Conservation (phyloP, 2,888 invertebrate species). For the Augochlorella aurata region DNA sequence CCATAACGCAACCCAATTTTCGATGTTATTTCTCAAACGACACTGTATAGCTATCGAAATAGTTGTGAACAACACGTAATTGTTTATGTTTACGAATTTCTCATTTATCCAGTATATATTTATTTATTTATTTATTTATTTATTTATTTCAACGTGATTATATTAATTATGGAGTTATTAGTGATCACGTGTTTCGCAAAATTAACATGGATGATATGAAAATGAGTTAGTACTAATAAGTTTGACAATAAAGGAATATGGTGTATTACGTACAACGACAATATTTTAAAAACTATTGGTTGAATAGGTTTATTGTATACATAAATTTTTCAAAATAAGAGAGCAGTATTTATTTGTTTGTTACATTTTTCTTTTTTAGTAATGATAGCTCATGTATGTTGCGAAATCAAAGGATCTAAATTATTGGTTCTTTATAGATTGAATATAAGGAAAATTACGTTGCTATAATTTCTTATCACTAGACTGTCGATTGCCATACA, state of each 20-base stretch:
- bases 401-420: not conserved
- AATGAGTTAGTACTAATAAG: too few relatives aligned
- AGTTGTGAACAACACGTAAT: not conserved
- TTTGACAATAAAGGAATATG: too few relatives aligned
- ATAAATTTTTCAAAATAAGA: too few relatives aligned
- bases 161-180: too few relatives aligned
- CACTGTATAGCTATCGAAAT: not conserved
- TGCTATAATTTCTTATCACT: not conserved
- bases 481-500: not conserved
- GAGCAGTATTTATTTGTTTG: too few relatives aligned
- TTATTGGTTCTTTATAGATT: not conserved
- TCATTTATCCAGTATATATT: not conserved
- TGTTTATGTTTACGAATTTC: not conserved
- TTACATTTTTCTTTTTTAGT: too few relatives aligned
- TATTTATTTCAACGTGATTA: not conserved
- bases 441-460: not conserved
- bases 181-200: too few relatives aligned
- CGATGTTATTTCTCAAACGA: not conserved
- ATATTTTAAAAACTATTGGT: too few relatives aligned
- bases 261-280: too few relatives aligned
- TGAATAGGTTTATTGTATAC: too few relatives aligned
- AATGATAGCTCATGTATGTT: too few relatives aligned
- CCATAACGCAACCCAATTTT: conserved; percentile 43
- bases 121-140: not conserved
- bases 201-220: too few relatives aligned